Evolutionary conservation across 2,797 vertebrate species (phyloP), one percentile per base, ranked within the genome.

Genomic region (Okamejei kenojei): DNA sequence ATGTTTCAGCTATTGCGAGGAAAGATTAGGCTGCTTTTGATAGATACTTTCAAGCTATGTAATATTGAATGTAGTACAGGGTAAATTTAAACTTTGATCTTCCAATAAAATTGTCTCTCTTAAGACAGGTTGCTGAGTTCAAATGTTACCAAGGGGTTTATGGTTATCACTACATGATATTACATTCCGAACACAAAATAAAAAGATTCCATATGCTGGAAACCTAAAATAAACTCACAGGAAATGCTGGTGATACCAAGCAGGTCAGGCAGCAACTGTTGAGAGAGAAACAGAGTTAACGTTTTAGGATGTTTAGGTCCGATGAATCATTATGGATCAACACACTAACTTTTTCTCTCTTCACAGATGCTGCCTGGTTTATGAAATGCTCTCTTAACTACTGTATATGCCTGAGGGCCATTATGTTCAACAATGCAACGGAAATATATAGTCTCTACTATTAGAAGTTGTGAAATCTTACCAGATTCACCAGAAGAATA

Each of bases 71-170:
- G 29, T 80, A 13, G 11, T 91, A 0, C 23, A 91, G 35, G 45
- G 10, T 74, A 92, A 73, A 92, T 92, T 54, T 54, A 29, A 74
- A 74, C 23, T 91, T 38, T 19, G 23, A 91, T 73, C 68, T 90
- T 71, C 17, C 68, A 54, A 73, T 63, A 73, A 15, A 45, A 73
- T 73, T 91, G 32, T 73, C 88, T 73, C 68, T 35, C 73, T 90
- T 35, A 71, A 71, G 26, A 73, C 68, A 71, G 9, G 65, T 35
- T 73, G 68, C 17, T 71, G 68, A 15, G 23, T 29, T 9, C 23
- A 74, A 38, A 91, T 73, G 35, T 90, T 68, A 45, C 9, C n/a
- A 73, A 15, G 82, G 61, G 7, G 13, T n/a, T 86, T 84, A n/a
- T 29, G 23, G 54, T 58, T 5, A 61, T 86, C 26, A n/a, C 61